Conservation (phyloP, 2,888 invertebrate species). For the Cacoxenus indagator region DNA sequence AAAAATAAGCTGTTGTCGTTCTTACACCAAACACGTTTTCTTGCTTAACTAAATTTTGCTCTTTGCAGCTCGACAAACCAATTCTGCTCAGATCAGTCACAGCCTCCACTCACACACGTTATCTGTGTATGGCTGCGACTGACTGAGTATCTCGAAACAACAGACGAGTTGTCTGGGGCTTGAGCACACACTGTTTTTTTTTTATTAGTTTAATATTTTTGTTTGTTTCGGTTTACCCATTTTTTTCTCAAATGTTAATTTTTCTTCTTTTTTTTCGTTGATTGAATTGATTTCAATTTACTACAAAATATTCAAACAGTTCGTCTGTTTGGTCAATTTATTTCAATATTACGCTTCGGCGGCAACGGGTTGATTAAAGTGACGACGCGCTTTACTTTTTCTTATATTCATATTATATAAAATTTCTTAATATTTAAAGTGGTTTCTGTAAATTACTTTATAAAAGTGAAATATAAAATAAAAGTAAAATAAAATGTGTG, state of each 20-base stretch:
- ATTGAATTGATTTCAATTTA: not conserved
- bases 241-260: conserved; percentile 7
- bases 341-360: conserved; percentile 56
- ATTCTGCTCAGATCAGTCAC: conserved; percentile 32
- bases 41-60: not conserved
- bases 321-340: conserved; percentile 55
- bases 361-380: conserved; percentile 44
- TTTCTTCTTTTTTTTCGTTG: not conserved
- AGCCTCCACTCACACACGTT: conserved; percentile 47
- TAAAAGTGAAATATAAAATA: conserved; percentile 21
- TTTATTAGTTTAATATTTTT: not conserved
- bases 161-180: no score
- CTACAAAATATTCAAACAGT: conserved; percentile 49
- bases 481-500: not conserved
- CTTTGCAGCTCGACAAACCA: conserved; percentile 5
- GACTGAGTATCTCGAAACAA: conserved; percentile 30
- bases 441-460: conserved; percentile 14
- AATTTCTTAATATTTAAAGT: not conserved
- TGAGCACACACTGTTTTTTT: conserved; percentile 19
- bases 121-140: conserved; percentile 24
- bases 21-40: conserved; percentile 14
- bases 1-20: not conserved
- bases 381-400: not conserved
- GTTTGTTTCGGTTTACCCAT: conserved; percentile 9
- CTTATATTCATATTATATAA: not conserved